These are phyloP conservation scores for Eristalis pertinax DNA, from an alignment of 2,888 invertebrate species.

Conservation along the genomic window DNA sequence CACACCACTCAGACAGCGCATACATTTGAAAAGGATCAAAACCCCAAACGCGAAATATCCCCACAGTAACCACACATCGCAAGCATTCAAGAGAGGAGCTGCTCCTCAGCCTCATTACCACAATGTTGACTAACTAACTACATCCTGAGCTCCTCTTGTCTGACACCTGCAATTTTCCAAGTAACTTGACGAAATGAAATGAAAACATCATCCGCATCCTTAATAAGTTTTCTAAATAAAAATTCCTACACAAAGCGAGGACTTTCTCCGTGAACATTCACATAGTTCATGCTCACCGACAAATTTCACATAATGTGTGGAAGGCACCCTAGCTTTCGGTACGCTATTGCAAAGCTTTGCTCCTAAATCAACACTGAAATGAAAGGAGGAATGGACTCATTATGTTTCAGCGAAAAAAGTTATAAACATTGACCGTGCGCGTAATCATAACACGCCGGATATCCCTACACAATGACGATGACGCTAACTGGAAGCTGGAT, in stretches of 20 bases:
- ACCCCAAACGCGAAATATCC: conserved; percentile 48
- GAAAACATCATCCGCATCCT: conserved; percentile 66
- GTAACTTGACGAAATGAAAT: conserved; percentile 71
- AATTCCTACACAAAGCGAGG: conserved; percentile 22
- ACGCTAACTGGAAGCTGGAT: conserved; percentile 53
- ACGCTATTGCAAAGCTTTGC: not conserved
- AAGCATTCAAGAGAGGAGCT: not conserved
- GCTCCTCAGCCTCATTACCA: conserved; percentile 59
- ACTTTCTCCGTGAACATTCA: conserved; percentile 1
- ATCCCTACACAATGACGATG: conserved; percentile 66
- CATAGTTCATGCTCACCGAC: not conserved
- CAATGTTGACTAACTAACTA: conserved; percentile 61
- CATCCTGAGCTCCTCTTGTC: conserved; percentile 27
- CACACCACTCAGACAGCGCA: conserved; percentile 44
- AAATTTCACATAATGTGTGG: not conserved
- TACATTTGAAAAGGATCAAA: conserved; percentile 40
- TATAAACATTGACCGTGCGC: conserved; percentile 70
- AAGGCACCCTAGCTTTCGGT: not conserved
- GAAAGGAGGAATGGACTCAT: conserved; percentile 35
- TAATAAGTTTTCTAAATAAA: conserved; percentile 70
- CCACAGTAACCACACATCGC: conserved; percentile 26
- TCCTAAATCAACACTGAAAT: conserved; percentile 54
- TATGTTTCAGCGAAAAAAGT: conserved; percentile 18
- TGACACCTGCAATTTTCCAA: conserved; percentile 71
- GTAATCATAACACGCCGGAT: conserved; percentile 72